Evolutionary conservation across 23 tunicate genomes (phyloP).

Genomic region (Phallusia fumigata): DNA sequence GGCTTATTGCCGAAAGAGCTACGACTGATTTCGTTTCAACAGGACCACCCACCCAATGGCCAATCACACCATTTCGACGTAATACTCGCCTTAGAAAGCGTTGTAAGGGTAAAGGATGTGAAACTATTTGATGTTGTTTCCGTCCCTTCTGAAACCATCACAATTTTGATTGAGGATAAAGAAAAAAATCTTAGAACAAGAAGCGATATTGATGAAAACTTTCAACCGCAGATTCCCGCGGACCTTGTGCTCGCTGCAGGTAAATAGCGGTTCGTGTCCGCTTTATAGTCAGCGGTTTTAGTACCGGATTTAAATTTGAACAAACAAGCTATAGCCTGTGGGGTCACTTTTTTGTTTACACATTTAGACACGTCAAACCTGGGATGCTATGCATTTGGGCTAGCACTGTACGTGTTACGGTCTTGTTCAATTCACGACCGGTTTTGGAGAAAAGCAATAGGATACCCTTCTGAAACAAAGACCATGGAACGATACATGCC

Average conservation of each 20-base stretch:
- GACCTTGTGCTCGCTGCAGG: constrained; percentile 62
- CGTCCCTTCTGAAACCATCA: too few relatives aligned
- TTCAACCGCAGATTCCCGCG: constrained; percentile 42
- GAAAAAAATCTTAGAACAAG: too few relatives aligned
- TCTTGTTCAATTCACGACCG: constrained; percentile 71
- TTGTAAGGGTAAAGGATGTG: too few relatives aligned
- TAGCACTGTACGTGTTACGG: constrained; percentile 48
- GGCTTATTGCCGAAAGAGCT: not conserved
- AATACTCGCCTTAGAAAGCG: not conserved
- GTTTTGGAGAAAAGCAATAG: constrained; percentile 67
- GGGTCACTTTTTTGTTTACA: not conserved
- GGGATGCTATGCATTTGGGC: constrained; percentile 62
- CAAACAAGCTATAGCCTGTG: too few relatives aligned
- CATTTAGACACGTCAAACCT: constrained; percentile 60
- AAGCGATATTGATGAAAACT: constrained; percentile 57
- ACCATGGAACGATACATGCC: constrained; percentile 39
- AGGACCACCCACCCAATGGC: not conserved
- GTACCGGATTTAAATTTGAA: too few relatives aligned
- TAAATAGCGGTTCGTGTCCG: not conserved
- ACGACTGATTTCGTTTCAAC: not conserved
- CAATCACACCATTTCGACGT: not conserved
- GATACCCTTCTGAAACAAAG: constrained; percentile 39
- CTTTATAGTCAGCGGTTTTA: too few relatives aligned
- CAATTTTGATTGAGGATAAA: too few relatives aligned
- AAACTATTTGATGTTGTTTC: too few relatives aligned